A percentile compares a stretch with the other conserved stretches of the same genome.
These are phyloP conservation scores for Ennomos fuscantarius DNA, from an alignment of 2,888 invertebrate species.

Conservation along the genomic window DNA sequence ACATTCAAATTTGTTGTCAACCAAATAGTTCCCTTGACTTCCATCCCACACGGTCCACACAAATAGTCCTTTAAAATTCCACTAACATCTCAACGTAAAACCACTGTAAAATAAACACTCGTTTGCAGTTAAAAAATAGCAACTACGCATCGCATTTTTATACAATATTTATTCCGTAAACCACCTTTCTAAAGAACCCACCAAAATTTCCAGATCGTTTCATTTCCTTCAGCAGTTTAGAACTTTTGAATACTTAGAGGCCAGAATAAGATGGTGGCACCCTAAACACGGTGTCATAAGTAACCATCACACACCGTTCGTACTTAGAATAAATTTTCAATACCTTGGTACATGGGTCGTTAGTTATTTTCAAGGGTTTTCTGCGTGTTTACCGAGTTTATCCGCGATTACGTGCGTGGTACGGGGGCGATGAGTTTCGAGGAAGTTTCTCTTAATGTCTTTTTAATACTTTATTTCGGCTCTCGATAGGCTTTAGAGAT, in stretches of 20 bases:
- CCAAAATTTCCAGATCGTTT: slow-evolving; percentile 48
- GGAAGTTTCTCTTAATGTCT: slow-evolving; percentile 67
- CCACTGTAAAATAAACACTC: slow-evolving; percentile 73
- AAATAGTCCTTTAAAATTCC: slow-evolving; percentile 46
- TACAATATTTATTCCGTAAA: slow-evolving; percentile 63
- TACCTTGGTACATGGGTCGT: slow-evolving; percentile 71
- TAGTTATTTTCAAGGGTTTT: slow-evolving; percentile 74
- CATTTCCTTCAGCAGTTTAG: slow-evolving; percentile 17
- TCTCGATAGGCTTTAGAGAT: slow-evolving; percentile 48
- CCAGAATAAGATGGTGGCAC: slow-evolving; percentile 54
- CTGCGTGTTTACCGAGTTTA: slow-evolving; percentile 45
- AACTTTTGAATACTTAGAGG: slow-evolving; percentile 32
- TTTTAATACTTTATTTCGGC: slow-evolving; percentile 73
- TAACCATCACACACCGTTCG: slow-evolving; percentile 74
- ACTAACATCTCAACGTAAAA: slow-evolving; percentile 68
- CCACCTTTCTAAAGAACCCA: slow-evolving; percentile 50
- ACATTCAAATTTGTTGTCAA: background rate
- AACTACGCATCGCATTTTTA: slow-evolving; percentile 68
- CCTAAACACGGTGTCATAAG: slow-evolving; percentile 68
- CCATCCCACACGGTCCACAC: background rate
- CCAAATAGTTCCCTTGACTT: slow-evolving; percentile 2
- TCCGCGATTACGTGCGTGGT: slow-evolving; percentile 52
- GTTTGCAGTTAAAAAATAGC: slow-evolving; percentile 73
- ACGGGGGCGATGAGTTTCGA: slow-evolving; percentile 45
- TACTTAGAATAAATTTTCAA: slow-evolving; percentile 84